Evolutionary conservation across 2,113 vertebrate species (phyloP).

Genomic region (Eptesicus fuscus): DNA sequence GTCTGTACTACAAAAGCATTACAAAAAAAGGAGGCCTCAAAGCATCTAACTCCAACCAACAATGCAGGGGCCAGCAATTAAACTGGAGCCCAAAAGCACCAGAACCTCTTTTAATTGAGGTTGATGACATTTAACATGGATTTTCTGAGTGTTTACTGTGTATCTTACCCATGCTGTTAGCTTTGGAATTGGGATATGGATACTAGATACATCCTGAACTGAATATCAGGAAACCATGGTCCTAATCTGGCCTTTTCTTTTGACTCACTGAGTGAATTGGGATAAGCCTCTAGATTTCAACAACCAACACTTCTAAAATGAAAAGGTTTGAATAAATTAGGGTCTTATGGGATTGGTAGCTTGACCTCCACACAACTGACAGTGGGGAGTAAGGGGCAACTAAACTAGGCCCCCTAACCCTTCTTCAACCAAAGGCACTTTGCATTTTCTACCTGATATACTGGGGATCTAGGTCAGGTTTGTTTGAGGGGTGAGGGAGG

Average conservation of each 20-base stretch:
- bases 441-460: background rate
- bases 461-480: background rate
- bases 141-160: background rate
- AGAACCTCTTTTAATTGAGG: background rate
- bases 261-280: background rate
- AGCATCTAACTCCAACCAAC: background rate
- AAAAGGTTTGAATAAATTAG: background rate
- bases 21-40: background rate
- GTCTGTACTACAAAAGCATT: background rate
- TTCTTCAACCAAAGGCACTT: background rate
- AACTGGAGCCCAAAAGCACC: background rate
- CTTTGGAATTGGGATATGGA: background rate
- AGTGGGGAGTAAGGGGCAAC: fast-evolving
- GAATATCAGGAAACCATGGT: background rate
- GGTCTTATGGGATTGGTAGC: background rate
- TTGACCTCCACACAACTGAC: background rate
- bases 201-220: background rate
- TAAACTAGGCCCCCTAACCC: background rate
- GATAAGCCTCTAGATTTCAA: background rate
- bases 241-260: background rate
- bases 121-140: background rate
- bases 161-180: background rate
- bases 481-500: background rate
- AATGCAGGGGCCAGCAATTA: background rate
- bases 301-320: background rate